Evolutionary conservation across 2,113 vertebrate species (phyloP).

Genomic region (Salvelinus fontinalis): DNA sequence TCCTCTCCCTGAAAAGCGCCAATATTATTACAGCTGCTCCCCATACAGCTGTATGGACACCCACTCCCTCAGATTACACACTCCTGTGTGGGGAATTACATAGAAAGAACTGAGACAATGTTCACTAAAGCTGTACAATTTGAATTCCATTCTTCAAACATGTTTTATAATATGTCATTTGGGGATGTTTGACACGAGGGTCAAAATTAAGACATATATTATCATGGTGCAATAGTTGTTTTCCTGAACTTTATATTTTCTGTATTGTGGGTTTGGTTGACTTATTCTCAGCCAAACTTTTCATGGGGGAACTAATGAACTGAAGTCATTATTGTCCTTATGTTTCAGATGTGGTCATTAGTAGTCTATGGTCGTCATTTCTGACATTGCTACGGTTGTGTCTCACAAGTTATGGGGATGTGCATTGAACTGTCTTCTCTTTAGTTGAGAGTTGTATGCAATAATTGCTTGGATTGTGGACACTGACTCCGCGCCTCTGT

Average conservation of each 20-base stretch:
- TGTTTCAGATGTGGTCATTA: constrained; percentile 66
- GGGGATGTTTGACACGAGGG: constrained; percentile 57
- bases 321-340: constrained; percentile 68
- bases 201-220: constrained; percentile 54
- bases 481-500: not conserved
- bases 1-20: constrained; percentile 59
- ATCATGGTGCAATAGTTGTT: constrained; percentile 56
- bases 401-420: constrained; percentile 61
- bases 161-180: constrained; percentile 11
- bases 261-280: constrained; percentile 64
- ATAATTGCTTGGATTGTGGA: not conserved
- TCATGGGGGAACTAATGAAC: constrained; percentile 68
- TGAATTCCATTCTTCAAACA: constrained; percentile 35
- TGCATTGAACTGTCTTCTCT: constrained; percentile 5
- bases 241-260: constrained; percentile 45
- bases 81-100: no score
- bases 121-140: constrained; percentile 61
- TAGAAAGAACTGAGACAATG: constrained; percentile 59
- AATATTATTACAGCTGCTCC: constrained; percentile 60
- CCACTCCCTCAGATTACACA: constrained; percentile 47
- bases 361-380: constrained; percentile 72
- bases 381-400: constrained; percentile 70
- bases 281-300: constrained; percentile 63
- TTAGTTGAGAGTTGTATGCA: no score
- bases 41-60: constrained; percentile 76